These are phyloP conservation scores for Clunio marinus DNA, from an alignment of 2,888 invertebrate species.

Conservation along the genomic window DNA sequence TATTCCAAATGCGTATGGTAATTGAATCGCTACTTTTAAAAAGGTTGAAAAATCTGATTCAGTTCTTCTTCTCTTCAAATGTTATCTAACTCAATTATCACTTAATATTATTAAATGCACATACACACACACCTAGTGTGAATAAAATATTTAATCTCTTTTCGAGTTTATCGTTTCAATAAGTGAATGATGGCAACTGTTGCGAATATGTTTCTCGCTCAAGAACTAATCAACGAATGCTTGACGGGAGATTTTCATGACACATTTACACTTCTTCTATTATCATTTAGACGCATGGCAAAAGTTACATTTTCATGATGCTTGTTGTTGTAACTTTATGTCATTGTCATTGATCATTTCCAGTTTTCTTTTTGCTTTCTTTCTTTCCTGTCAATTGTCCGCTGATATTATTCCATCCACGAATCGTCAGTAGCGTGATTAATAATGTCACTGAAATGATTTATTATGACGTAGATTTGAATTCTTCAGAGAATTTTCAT, in stretches of 20 bases:
- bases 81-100: slow-evolving; percentile 17
- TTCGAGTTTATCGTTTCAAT: background rate
- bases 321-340: background rate
- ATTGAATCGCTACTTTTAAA: too few species aligned
- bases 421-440: too few species aligned
- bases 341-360: too few species aligned
- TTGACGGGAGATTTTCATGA: background rate
- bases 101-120: background rate
- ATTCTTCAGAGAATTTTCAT: too few species aligned
- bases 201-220: slow-evolving; percentile 9
- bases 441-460: too few species aligned
- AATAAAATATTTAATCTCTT: background rate
- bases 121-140: too few species aligned
- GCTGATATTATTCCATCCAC: background rate
- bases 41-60: background rate
- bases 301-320: background rate
- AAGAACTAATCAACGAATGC: background rate
- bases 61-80: background rate
- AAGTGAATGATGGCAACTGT: background rate
- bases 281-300: slow-evolving; percentile 3
- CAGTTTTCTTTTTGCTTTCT: too few species aligned
- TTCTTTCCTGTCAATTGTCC: too few species aligned
- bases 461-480: too few species aligned
- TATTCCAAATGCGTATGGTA: background rate
- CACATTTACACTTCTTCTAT: background rate